Evolutionary conservation across 2,888 invertebrate genomes (phyloP), one percentile per base, ranked within the genome.

Genomic region (Synanthedon andrenaeformis): DNA sequence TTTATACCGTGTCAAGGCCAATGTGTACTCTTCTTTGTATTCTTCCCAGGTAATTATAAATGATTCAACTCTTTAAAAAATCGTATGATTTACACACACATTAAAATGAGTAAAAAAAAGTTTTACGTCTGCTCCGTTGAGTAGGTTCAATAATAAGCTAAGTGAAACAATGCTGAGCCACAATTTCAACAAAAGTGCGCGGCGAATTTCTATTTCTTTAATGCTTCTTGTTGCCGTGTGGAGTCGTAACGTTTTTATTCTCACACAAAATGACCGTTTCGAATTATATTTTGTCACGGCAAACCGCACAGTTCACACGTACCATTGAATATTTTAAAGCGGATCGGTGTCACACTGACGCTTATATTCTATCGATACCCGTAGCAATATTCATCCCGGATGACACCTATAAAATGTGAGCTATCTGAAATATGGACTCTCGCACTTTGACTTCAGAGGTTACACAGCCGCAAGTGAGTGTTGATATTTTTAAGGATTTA

Each of bases 311-410:
- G 63, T 67, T 64, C 59, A 63, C 60, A 57, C 61, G 59, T 62
- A 59, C 58, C 57, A 58, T 62, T 58, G 59, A 66, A 64, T 66
- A 66, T 65, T 66, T 66, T 65, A 61, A 63, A 66, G 62, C 62
- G 60, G 61, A 64, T 62, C 62, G 45, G 45, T 45, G 45, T 45
- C 13, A 13, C 45, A 45, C 13, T 14, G 45, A 12, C n/a, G 8
- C 12, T 23, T 23, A 23, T 42, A 45, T 45, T 45, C 13, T 45
- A 45, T 45, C n/a, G 45, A n/a, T 13, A 14, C 45, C 8, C 13
- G 45, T 35, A 10, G 45, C 14, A n/a, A 5, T 45, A 45, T 45
- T 35, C 35, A 35, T 48, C 35, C 51, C 52, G 14, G 52, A 51
- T 51, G 53, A 55, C 55, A 55, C 51, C 51, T 49, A 51, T 49